Evolutionary conservation across 2,113 vertebrate genomes (phyloP), one percentile per base, ranked within the genome.

Genomic region (Probosciger aterrimus): DNA sequence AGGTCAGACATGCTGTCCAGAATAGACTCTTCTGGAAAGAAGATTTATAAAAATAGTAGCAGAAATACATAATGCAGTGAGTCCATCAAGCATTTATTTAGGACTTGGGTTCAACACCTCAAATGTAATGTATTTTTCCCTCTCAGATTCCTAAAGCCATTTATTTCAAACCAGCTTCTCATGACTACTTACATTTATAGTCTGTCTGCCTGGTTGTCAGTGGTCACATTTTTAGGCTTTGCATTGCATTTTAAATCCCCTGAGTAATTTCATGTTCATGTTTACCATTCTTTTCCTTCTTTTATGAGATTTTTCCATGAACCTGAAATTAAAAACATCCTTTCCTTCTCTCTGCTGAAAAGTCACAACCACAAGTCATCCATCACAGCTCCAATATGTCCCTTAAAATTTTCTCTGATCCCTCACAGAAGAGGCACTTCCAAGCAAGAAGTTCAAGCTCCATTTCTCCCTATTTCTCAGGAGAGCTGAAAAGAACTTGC

Each of bases 301-400:
- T 94, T 96, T 68, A 86, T 76, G 80, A 92, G 44, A 67, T 88
- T 94, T 96, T 97, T 95, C 92, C 95, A 82, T 79, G 57, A 96
- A 89, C 65, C 80, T 93, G 77, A 91, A 96, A 93, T 94, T 84
- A 92, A 91, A 96, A 94, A 95, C 94, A 69, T 92, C 90, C 88
- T 91, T 93, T 88, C 46, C 33, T 96, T 10, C 77, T 76, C 83
- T 90, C 86, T 33, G 46, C 65, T 89, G 80, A 96, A 91, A 94
- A 94, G 80, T 93, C 83, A 79, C 82, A 90, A 84, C 88, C 88
- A 91, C 88, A 94, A 96, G 63, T 62, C 83, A 96, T 96, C 69
- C 43, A 81, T 93, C 90, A 95, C 44, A 62, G 49, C 62, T 92
- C 53, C 12, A 88, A 78, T 88, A 88, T 82, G 57, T 94, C 49